Base-by-base conservation (phyloP, 1,140 invertebrate genomes). In the Musca domestica region DNA sequence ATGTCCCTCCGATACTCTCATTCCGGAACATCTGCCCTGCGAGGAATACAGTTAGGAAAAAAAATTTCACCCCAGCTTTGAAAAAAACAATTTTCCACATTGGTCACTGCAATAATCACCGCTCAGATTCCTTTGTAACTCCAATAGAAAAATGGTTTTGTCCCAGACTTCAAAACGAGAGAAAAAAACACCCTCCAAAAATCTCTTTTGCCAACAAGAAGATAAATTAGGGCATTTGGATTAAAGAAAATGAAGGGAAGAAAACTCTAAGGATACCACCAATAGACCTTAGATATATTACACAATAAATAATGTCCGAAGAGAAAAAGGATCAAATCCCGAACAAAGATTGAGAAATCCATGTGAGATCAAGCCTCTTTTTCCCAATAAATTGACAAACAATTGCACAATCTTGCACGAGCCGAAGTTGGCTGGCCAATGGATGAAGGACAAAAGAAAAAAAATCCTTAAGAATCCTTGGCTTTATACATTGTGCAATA, bases 391-490 rank as follows among this genome's bases (percentile, higher is more conserved):
- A 77, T 77, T 76, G 76, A 76, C 69, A 77, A 76, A 77, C 76
- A 77, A 77, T 77, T 77, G 74, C 74, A 75, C 76, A 77, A 77
- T 77, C 77, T 77, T 77, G 73, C 76, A 77, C 68, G 77, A 77
- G 73, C 34, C 34, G 34, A 7, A 10, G 5, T 2, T 9, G 34
- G 34, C 34, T 12, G 10, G 34, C 34, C 34, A 41, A 12, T 41
- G 10, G 5, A 41, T 10, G 12, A 41, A 7, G 10, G 5, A 12
- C 34, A 41, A 41, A 41, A 7, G 34, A 5, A 41, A 5, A 12
- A 5, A 5, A 41, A 41, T 41, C 6, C 34, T 41, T n/a, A n/a
- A n/a, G n/a, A n/a, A n/a, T n/a, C 34, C 34, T 41, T 41, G 34
- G 34, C 34, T 30, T 9, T 30, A 4, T 30, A 30, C 9, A 10